A percentile compares a stretch with the other conserved stretches of the same genome.
Evolutionary conservation across 2,113 vertebrate genomes (phyloP).

Genomic region (Columba livia): DNA sequence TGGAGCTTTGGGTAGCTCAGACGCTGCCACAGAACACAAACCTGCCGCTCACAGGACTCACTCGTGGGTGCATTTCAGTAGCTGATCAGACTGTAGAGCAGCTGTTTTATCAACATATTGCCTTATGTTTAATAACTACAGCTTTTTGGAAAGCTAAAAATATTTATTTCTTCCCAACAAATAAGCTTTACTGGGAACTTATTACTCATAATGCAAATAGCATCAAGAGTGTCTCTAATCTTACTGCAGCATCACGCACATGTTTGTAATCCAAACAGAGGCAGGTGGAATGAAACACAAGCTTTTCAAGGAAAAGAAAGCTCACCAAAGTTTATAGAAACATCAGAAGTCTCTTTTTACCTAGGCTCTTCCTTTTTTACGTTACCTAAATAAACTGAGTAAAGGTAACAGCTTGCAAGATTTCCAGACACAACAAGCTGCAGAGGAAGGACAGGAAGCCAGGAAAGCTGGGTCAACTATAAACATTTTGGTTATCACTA

Average conservation of each 20-base stretch:
- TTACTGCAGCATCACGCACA: neutral
- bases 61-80: neutral
- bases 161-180: neutral
- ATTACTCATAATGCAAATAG: neutral
- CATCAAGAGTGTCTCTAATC: neutral
- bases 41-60: neutral
- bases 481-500: neutral
- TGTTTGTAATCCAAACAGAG: constrained; percentile 4
- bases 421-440: neutral
- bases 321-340: neutral
- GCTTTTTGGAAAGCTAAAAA: neutral
- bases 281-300: neutral
- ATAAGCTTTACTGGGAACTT: neutral
- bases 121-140: neutral
- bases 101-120: neutral
- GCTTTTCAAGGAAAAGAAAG: neutral
- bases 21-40: neutral
- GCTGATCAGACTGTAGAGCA: neutral
- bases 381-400: neutral
- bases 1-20: neutral
- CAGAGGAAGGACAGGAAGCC: neutral
- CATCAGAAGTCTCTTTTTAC: neutral
- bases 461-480: neutral
- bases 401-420: neutral
- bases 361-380: neutral